Percentiles rank a stretch among this genome's conserved stretches.
These are phyloP conservation scores for Sternotherus odoratus DNA, from an alignment of 2,797 vertebrate genomes.

Conservation along the genomic window DNA sequence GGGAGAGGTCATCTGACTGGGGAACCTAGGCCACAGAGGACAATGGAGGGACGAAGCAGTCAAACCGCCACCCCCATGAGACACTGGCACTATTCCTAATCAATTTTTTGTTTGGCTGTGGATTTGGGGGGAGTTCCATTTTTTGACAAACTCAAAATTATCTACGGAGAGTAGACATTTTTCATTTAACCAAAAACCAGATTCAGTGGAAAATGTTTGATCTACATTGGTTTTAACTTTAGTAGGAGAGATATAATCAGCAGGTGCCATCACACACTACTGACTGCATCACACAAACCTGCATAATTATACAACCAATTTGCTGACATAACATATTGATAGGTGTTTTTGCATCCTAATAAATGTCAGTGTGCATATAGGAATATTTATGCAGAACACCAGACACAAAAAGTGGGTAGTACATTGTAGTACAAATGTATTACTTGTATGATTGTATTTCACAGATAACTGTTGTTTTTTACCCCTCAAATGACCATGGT, in stretches of 20 bases:
- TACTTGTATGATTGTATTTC: neutral
- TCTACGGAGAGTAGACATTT: too few species aligned
- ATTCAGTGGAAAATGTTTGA: too few species aligned
- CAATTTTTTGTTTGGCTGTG: neutral
- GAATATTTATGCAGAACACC: slow-evolving; percentile 35
- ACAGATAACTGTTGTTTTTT: neutral
- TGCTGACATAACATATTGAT: slow-evolving; percentile 32
- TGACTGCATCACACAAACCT: neutral
- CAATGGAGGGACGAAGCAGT: fast-evolving
- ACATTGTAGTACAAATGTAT: fast-evolving
- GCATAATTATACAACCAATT: slow-evolving; percentile 25
- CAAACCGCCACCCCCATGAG: fast-evolving
- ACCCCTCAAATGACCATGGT: too few species aligned
- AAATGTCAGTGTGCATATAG: neutral
- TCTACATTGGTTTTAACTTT: too few species aligned
- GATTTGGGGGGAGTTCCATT: fast-evolving
- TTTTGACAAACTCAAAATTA: neutral
- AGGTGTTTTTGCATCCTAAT: too few species aligned
- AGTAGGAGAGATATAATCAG: too few species aligned
- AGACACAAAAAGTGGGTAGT: neutral
- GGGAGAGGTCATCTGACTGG: neutral
- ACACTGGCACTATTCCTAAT: neutral
- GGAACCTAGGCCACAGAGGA: neutral
- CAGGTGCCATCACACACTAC: too few species aligned
- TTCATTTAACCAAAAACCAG: too few species aligned